A percentile compares a stretch with the other conserved stretches of the same genome.
Conservation (phyloP, 2,797 vertebrate species). For the Allobates femoralis region DNA sequence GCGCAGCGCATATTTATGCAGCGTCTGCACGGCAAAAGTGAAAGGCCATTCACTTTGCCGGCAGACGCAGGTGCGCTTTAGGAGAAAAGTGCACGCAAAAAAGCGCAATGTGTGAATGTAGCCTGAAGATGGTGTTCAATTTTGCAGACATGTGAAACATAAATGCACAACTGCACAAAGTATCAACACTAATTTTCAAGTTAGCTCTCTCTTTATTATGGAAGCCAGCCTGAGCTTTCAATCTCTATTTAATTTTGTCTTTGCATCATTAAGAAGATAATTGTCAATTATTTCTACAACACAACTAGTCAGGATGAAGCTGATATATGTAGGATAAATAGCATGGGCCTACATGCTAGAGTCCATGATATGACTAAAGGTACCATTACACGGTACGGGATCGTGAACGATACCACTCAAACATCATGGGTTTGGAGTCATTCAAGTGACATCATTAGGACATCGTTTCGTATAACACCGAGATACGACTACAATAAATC, state of each 20-base stretch:
- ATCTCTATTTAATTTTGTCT: constrained; percentile 16
- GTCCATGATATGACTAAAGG: background rate
- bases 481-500: too few relatives aligned
- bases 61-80: too few relatives aligned
- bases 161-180: background rate
- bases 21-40: too few relatives aligned
- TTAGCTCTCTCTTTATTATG: background rate
- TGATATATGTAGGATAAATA: background rate
- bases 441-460: too few relatives aligned
- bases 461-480: too few relatives aligned
- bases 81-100: too few relatives aligned
- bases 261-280: constrained; percentile 7
- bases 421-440: too few relatives aligned
- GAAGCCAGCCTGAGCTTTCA: background rate
- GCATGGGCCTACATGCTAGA: background rate
- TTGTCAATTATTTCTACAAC: background rate
- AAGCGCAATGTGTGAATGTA: too few relatives aligned
- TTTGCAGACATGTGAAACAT: constrained; percentile 44
- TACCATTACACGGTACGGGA: too few relatives aligned
- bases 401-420: too few relatives aligned
- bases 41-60: too few relatives aligned
- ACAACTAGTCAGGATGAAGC: background rate
- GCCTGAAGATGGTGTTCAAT: constrained; percentile 56
- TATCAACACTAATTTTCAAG: background rate
- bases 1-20: too few relatives aligned